Percentiles rank a stretch among this genome's conserved stretches.
phyloP scores from a whole-genome alignment of 1,140 invertebrate species.

The Lordiphosa mommai region DNA sequence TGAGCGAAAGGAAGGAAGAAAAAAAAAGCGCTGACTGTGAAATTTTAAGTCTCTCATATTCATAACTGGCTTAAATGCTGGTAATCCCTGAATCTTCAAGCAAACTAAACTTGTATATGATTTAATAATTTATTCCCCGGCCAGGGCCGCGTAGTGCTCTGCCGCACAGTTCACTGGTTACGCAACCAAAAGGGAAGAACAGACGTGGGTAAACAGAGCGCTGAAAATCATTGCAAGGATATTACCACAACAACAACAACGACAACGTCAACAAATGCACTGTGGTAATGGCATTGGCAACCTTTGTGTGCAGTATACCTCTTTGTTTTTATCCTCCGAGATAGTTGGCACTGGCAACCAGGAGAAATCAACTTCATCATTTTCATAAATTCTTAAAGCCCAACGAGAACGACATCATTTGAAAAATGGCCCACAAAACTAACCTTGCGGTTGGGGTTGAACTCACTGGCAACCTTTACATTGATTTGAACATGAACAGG shows the following conservation, averaged over 20 bases:
- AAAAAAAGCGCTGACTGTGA: constrained; percentile 32
- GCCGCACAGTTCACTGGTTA: constrained; percentile 34
- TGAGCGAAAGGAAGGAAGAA: constrained; percentile 14
- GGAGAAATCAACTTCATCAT: constrained; percentile 26
- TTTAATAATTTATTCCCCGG: constrained; percentile 50
- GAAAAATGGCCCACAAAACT: constrained; percentile 31
- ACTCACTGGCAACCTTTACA: constrained; percentile 26
- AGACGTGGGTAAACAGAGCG: constrained; percentile 46
- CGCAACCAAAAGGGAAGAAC: constrained; percentile 3
- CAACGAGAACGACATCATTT: constrained; percentile 12
- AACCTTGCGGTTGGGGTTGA: constrained; percentile 7
- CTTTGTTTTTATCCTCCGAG: constrained; percentile 34
- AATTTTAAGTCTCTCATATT: constrained; percentile 29
- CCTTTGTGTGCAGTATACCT: constrained; percentile 32
- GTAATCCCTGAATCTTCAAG: constrained; percentile 21
- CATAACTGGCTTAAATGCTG: constrained; percentile 32
- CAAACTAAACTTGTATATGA: constrained; percentile 35
- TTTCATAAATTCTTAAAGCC: constrained; percentile 48
- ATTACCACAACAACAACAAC: constrained; percentile 34
- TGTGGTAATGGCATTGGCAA: constrained; percentile 49
- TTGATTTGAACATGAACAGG: constrained; percentile 29
- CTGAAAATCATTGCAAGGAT: constrained; percentile 48
- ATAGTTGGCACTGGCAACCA: constrained; percentile 40
- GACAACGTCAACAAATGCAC: constrained; percentile 8
- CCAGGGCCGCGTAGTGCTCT: constrained; percentile 23